Evolutionary conservation across 2,797 vertebrate genomes (phyloP), one percentile per base, ranked within the genome.

Genomic region (Mus minutoides): DNA sequence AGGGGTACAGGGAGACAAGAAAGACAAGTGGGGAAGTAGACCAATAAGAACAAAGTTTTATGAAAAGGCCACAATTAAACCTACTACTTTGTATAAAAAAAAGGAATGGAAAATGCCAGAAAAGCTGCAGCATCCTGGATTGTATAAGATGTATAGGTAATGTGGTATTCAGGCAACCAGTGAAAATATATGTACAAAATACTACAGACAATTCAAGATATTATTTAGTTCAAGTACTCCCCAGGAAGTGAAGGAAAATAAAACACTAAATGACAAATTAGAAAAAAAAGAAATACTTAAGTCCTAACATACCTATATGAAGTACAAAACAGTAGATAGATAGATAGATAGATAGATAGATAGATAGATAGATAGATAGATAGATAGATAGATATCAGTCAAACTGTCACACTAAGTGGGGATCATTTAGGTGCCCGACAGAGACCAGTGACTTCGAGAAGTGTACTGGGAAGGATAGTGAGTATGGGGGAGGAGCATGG

Each of bases 1-100:
- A n/a, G 40, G 2, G 34, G 12, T 12, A n/a, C 31, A 29, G 43
- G 9, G 0, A 26, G 1, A 56, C 16, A 31, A 12, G n/a, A 4
- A 40, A 54, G 49, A 29, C 17, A 17, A 71, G 22, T 29, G 14
- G 34, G 2, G 17, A 26, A 8, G 3, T 3, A 14, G 62, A 4
- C n/a, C 14, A 43, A 56, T 49, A 88, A 73, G n/a, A 58, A 13
- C 67, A 75, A 43, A 58, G 49, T 58, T 56, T 69, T 69, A 19
- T n/a, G 3, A n/a, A 69, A n/a, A 69, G 34, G 64, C 14, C 64
- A 17, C 34, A 69, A 73, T 73, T 56, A 40, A 88, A 56, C 49
- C n/a, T 52, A 71, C 34, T 71, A 13, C 4, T 88, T 56, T 56
- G 9, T 21, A 31, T 31, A 46, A 46, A 46, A 22, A 43, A 56